Base-by-base conservation (phyloP, 2,113 vertebrate species). In the Okapia johnstoni region DNA sequence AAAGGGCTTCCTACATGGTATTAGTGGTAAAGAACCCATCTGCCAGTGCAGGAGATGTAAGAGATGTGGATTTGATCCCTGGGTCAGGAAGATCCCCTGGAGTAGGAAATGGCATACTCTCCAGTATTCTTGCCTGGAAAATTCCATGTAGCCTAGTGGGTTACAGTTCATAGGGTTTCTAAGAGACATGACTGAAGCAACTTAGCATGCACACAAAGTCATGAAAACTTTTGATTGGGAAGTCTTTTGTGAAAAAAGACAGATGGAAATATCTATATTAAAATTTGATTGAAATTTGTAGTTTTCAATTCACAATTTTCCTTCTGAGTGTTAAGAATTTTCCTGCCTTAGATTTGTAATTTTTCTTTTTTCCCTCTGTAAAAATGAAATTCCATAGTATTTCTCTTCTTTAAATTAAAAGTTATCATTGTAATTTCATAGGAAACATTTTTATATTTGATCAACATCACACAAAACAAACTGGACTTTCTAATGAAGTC, bases 231-330 rank as follows among this genome's bases (percentile, higher is more conserved):
- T 91, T 79, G 77, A 23, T 52, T 73, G 57, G 63, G 6, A 93
- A 79, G 33, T 58, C 16, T 61, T 30, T 63, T 94, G 26, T 96
- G 40, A 93, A 57, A 90, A 93, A 61, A 88, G 11, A 66, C 58
- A 83, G 54, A 63, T 73, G 25, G 63, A 88, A 95, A 57, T 89
- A 95, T 95, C 46, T 84, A 15, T 85, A 73, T 89, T 89, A 63
- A 94, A 96, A 96, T 94, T 26, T 93, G 54, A 57, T 33, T 83
- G 57, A 73, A 93, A 94, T 84, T 19, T 96, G 11, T 89, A 77
- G 28, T 81, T 92, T 93, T 96, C 15, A 90, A 77, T 66, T 80
- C n/a, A 83, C 81, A 89, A 61, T 21, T 13, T 54, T 46, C 57
- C 92, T 94, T 81, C 61, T 63, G 88, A 90, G 23, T 23, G 36